Evolutionary conservation across 2,113 vertebrate species (phyloP).

Genomic region (Bambusicola thoracicus): DNA sequence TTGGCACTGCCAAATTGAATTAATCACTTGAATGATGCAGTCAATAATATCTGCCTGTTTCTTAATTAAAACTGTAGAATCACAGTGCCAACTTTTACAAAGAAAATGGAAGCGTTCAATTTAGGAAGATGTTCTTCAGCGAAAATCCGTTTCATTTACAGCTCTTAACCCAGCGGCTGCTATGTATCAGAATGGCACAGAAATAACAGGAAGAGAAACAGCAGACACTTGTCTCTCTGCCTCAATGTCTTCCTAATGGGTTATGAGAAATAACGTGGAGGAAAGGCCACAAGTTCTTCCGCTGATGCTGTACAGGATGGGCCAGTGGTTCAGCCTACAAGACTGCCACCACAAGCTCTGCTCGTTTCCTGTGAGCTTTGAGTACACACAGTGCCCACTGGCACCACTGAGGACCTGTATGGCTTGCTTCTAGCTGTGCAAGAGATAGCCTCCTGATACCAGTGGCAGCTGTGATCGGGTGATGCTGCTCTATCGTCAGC

Average conservation of each 20-base stretch:
- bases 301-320: fast-evolving
- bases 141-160: neutral
- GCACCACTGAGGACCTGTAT: neutral
- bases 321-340: neutral
- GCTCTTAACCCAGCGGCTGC: neutral
- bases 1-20: neutral
- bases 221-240: neutral
- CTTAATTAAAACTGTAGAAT: neutral
- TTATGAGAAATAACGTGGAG: neutral
- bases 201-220: neutral
- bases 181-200: neutral
- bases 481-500: fast-evolving
- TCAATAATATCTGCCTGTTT: neutral
- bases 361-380: neutral
- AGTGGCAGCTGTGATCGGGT: neutral
- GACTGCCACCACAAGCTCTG: neutral
- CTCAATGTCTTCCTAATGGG: fast-evolving
- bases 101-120: neutral
- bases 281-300: neutral
- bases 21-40: neutral
- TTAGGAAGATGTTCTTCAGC: neutral
- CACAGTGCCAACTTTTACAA: neutral
- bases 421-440: neutral
- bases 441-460: neutral
- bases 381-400: neutral